Percentiles rank a stretch among this genome's conserved stretches.
Conservation (phyloP, 2,797 vertebrate genomes). For the Sebastes aleutianus region DNA sequence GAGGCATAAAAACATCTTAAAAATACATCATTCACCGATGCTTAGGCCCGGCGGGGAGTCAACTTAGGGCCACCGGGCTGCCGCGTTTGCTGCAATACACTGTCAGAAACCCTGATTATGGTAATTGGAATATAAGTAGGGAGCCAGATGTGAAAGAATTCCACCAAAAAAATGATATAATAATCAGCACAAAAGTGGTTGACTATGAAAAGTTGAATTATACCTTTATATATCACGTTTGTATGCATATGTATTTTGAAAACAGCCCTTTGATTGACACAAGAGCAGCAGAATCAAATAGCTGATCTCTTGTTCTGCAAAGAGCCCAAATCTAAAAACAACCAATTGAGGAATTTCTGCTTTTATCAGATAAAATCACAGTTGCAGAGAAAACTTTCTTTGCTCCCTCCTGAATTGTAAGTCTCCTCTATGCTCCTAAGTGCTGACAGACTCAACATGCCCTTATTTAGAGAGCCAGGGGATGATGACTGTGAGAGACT, state of each 20-base stretch:
- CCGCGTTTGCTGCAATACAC: background rate
- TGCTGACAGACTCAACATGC: slow-evolving; percentile 76
- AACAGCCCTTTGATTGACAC: slow-evolving; percentile 46
- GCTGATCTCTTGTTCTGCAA: slow-evolving; percentile 6
- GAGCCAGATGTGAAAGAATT: background rate
- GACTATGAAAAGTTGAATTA: background rate
- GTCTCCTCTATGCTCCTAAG: slow-evolving; percentile 35
- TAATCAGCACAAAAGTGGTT: background rate
- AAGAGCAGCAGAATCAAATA: slow-evolving; percentile 14
- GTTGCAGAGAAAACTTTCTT: slow-evolving; percentile 59
- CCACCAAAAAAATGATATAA: background rate
- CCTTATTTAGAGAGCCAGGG: slow-evolving; percentile 72
- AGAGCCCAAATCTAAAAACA: slow-evolving; percentile 40
- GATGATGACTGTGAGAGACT: slow-evolving; percentile 36
- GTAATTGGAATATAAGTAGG: background rate
- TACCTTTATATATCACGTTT: background rate
- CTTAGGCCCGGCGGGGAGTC: background rate
- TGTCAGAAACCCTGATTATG: background rate
- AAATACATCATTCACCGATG: background rate
- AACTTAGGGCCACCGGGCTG: background rate
- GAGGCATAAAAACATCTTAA: background rate
- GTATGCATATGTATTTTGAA: slow-evolving; percentile 5
- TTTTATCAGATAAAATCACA: slow-evolving; percentile 68
- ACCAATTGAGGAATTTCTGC: slow-evolving; percentile 42
- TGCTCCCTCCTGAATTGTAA: slow-evolving; percentile 28